Base-by-base conservation (phyloP, 2,888 invertebrate genomes). In the Keiferia lycopersicella region DNA sequence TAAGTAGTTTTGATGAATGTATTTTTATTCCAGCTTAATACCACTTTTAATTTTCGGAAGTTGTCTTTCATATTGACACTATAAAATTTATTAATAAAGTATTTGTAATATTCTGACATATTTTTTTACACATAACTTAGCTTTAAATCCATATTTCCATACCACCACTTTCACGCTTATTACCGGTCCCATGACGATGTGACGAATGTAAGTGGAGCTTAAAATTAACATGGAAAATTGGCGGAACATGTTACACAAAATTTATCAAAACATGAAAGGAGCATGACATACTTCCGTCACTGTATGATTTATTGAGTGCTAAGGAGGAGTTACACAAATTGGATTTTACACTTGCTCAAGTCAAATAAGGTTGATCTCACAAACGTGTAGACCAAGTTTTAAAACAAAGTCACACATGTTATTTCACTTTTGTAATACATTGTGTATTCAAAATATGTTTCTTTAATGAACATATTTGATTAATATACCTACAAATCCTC, bases 141-240 rank as follows among this genome's bases (percentile, higher is more conserved):
- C 26, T 14, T 34, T 0, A 16, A 3, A 10, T 34, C 20, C 39
- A n/a, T 16, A 61, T 61, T 39, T 14, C 41, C 38, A 57, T 62
- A 26, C 12, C 75, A 70, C 72, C 78, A 81, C 77, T 70, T 82
- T 78, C 77, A 87, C 77, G 82, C 76, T 66, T 73, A 81, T 86
- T 83, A 83, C 71, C 74, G 64, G 70, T 73, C 67, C 65, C 70
- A 75, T 69, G 78, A 73, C 68, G 71, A 78, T 72, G 77, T 79
- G 80, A 78, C 77, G 74, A 81, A 79, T 77, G 71, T 73, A 73
- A 73, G 71, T 67, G 66, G 71, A 78, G 79, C 78, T 76, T 78
- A 72, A 83, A 87, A 84, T 82, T 77, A 79, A 80, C 78, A 75
- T 73, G 68, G 73, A 75, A 84, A 84, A 88, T 88, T 83, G 75